phyloP scores from a whole-genome alignment of 2,113 vertebrate genomes.

The Baryphthengus martii region DNA sequence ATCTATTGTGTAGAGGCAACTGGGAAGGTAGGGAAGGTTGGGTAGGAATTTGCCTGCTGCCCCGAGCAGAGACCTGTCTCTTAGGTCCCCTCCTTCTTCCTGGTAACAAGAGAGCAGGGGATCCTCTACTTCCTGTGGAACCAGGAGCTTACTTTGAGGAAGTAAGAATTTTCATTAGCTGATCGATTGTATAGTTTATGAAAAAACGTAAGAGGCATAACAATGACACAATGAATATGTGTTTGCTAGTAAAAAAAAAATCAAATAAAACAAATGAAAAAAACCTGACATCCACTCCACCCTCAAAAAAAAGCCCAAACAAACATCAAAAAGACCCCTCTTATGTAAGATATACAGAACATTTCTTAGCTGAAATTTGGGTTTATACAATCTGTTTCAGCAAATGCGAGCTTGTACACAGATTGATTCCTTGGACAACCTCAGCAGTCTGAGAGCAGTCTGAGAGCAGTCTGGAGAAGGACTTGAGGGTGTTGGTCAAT shows the following conservation, averaged over 20 bases:
- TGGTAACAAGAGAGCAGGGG: too few species aligned
- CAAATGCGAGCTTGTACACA: not conserved
- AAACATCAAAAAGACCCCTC: fast-evolving
- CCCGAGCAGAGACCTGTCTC: too few species aligned
- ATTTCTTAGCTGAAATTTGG: not conserved
- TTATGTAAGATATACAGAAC: not conserved
- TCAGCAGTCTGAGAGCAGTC: not conserved
- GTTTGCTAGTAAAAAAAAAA: not conserved
- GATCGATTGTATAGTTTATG: not conserved
- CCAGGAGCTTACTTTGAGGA: not conserved
- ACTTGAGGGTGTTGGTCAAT: too few species aligned
- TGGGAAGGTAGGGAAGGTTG: too few species aligned
- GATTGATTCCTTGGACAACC: not conserved
- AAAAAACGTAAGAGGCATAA: not conserved
- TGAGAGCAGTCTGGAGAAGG: too few species aligned
- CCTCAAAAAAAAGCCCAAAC: not conserved
- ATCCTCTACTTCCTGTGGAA: too few species aligned
- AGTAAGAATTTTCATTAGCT: not conserved
- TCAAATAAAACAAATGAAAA: not conserved
- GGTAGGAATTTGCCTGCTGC: too few species aligned
- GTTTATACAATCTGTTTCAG: not conserved
- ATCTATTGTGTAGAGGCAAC: too few species aligned
- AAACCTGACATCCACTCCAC: too few species aligned
- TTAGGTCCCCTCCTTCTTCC: too few species aligned
- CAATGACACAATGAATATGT: not conserved